Base-by-base conservation (phyloP, 2,113 vertebrate species). In the Tychaedon coryphoeus region DNA sequence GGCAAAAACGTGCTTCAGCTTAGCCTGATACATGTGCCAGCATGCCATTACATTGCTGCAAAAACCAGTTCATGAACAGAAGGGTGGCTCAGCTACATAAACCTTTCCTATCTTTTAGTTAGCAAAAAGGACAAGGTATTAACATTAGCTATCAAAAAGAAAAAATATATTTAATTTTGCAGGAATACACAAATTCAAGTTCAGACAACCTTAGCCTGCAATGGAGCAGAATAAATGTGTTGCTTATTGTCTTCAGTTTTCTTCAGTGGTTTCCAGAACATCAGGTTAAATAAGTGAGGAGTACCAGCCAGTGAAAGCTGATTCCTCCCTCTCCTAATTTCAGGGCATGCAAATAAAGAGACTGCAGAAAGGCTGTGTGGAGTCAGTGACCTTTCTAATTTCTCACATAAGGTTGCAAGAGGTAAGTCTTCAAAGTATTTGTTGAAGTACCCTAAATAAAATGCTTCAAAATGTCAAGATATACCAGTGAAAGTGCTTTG, bases 1-100 rank as follows among this genome's bases (percentile, higher is more conserved):
- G 60, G 43, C 20, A 91, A 81, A 86, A 79, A 8, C 48, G 31
- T 70, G 40, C 72, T 86, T 86, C 48, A 83, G 22, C 81, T 88
- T 58, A 73, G 60, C 24, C 22, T 77, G 66, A 45, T 42, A 70
- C 33, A 31, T 14, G 33, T 3, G 5, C 74, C 38, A 88, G 53
- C 29, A 60, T 60, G 79, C 74, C 86, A 64, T 26, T 58, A 28
- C 10, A n/a, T 9, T 50, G 42, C 75, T 93, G 28, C 34, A 58
- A 86, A 75, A 73, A 86, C 13, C 50, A 47, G 31, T 10, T 25
- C 77, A 79, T 54, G 29, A 79, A 42, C 28, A 65, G 25, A 15
- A 79, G 36, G 8, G 6, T 65, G 31, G 36, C 19, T 82, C 26
- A 67, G 66, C 20, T 60, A 13, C 2, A 25, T 8, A 64, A 60